Evolutionary conservation across 2,113 vertebrate species (phyloP), one percentile per base, ranked within the genome.

Genomic region (Actinemys pallida): DNA sequence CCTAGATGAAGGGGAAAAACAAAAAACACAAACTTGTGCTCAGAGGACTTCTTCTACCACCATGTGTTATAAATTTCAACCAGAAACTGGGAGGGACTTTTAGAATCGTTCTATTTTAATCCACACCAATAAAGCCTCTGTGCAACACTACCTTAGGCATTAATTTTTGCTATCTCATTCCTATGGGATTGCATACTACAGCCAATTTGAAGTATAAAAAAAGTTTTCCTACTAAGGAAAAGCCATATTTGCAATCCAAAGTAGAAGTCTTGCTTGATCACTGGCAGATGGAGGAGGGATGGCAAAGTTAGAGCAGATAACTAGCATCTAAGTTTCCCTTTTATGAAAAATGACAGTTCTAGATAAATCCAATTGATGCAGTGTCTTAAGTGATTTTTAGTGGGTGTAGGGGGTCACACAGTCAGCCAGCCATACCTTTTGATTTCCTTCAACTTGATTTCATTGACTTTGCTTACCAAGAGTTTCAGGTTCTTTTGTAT

Each of bases 401-500:
- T 10, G 27, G 17, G 49, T 72, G 16, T n/a, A 47, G 31, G 53
- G 47, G 13, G 50, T 50, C 50, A 50, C 49, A 50, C 50, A 50
- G 5, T n/a, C 81, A 59, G 19, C 85, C 14, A 84, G 56, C 24
- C 84, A 53, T 95, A 97, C 97, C 96, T 96, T 89, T 94, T 93
- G 56, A 93, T 83, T 83, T 95, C 90, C 92, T 90, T 92, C 14
- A 97, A 20, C 83, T 95, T 97, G 57, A 97, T 81, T 89, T 98
- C 95, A 20, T 53, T 94, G 75, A 96, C 86, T 93, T 57, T 88
- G 49, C 24, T 90, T 92, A 94, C 81, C 65, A 94, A 92, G 88
- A 88, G 59, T 39, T 97, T 97, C 94, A 98, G 87, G 72, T 97
- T 97, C 79, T 98, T 91, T 54, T 91, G 97, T 62, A 99, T 96